A percentile compares a stretch with the other conserved stretches of the same genome.
These are phyloP conservation scores for Epiblema foenella DNA, from an alignment of 2,888 invertebrate species.

Conservation along the genomic window DNA sequence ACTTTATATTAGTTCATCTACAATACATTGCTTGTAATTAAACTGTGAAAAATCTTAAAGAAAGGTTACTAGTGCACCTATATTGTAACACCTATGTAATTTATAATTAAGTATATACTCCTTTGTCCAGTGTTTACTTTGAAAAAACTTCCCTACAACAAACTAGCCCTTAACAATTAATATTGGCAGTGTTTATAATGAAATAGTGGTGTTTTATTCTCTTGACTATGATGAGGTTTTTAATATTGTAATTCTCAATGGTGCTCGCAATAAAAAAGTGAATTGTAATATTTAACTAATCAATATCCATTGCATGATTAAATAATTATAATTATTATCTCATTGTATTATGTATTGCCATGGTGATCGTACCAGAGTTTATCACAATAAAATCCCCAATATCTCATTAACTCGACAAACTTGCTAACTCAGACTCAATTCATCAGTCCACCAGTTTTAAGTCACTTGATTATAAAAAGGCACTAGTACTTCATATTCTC, in stretches of 20 bases:
- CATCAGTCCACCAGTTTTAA: slow-evolving; percentile 2
- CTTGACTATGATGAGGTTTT: too few relatives aligned
- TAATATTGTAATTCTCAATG: too few relatives aligned
- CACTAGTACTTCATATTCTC: background rate
- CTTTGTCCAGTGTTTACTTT: background rate
- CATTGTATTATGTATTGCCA: background rate
- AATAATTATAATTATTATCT: too few relatives aligned
- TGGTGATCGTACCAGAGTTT: background rate
- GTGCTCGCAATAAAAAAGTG: too few relatives aligned
- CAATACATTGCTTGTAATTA: too few relatives aligned
- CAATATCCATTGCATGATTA: too few relatives aligned
- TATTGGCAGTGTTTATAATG: background rate
- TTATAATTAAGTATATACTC: background rate
- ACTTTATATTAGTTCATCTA: too few relatives aligned
- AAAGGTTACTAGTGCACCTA: too few relatives aligned
- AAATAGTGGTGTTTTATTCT: too few relatives aligned
- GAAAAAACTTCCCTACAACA: background rate
- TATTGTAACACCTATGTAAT: too few relatives aligned
- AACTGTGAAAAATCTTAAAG: too few relatives aligned
- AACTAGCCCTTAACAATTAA: background rate
- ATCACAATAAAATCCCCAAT: background rate
- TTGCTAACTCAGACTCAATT: background rate
- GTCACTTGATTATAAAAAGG: background rate
- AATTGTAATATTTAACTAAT: too few relatives aligned
- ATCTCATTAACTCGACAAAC: background rate